Evolutionary conservation across 1,140 invertebrate species (phyloP), one percentile per base, ranked within the genome.

Genomic region (Drepana arcuata): DNA sequence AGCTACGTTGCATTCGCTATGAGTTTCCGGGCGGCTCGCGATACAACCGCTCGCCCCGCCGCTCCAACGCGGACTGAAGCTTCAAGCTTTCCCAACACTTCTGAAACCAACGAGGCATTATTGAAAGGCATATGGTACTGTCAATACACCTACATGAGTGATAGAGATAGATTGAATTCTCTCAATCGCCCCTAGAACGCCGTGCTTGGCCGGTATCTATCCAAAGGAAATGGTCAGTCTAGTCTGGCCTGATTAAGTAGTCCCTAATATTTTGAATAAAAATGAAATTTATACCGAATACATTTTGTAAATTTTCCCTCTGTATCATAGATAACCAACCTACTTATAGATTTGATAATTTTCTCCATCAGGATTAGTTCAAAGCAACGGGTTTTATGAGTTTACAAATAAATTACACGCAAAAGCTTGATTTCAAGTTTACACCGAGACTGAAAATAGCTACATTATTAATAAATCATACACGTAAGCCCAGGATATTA

Each of bases 21-120:
- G 41, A 41, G 35, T 43, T 15, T 12, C 29, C 36, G 42, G 50
- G 57, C 52, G 52, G 48, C 16, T 24, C 29, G 43, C 27, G 31
- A 40, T 34, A 62, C 67, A 39, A 58, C 67, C 65, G 47, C 48
- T 14, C 60, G 45, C 56, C 54, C 43, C 52, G 69, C 71, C 67
- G 74, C 70, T 32, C 51, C 32, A 64, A 33, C 65, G 69, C 71
- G 69, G 59, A 73, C 73, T 78, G 64, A 74, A 72, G 61, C n/a
- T n/a, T n/a, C n/a, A n/a, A n/a, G 64, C 58, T 73, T 70, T 72
- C 52, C 57, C 53, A 43, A 50, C 46, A 50, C 51, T 64, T 48
- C 59, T 61, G 62, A 64, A 60, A 65, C 43, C 51, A 39, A 44
- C 52, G 43, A 42, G 44, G 43, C 51, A 57, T 31, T 41, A 39